Base-by-base conservation (phyloP, 1,140 invertebrate genomes). In the Conus betulinus region DNA sequence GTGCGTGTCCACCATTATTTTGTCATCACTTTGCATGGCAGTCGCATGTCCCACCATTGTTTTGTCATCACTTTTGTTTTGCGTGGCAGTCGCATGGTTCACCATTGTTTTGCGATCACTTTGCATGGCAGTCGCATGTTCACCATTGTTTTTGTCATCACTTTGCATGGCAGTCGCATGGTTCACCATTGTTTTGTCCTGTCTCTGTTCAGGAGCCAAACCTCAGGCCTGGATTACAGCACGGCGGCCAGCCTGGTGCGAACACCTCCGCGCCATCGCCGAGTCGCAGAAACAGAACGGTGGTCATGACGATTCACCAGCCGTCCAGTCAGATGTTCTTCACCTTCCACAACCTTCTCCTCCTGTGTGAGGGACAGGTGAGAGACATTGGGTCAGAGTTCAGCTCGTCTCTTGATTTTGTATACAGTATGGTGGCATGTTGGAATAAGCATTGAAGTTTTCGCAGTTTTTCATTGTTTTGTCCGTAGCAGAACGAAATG, bases 311-410 rank as follows among this genome's bases (percentile, higher is more conserved):
- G 15, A 97, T 98, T 25, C 98, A 98, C 94, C 98, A 98, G 94
- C 98, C 98, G 0, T 98, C 97, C 63, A 98, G 97, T 81, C 97
- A 98, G 95, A 98, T 98, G 95, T 98, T 98, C 94, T 97, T 98
- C 95, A 97, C 97, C 96, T 98, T 98, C 93, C 97, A 97, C 95
- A 97, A 97, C 94, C 95, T 98, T 67, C 95, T 98, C 51, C 94
- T 98, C n/a, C 95, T 98, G 23, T 97, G 97, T 92, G 96, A 97
- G 89, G 97, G 97, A 84, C 96, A 97, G 89, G 93, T 93, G 90
- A 91, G 89, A 2, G 51, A 60, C 39, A 25, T 39, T 39, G 39
- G 17, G 51, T 23, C 39, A 39, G 39, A 39, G 39, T 39, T 39
- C 39, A 39, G 39, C 39, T 39, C 25, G 25, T 25, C 25, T 25